phyloP scores from a whole-genome alignment of 2,113 vertebrate genomes.

The Geococcyx californianus region DNA sequence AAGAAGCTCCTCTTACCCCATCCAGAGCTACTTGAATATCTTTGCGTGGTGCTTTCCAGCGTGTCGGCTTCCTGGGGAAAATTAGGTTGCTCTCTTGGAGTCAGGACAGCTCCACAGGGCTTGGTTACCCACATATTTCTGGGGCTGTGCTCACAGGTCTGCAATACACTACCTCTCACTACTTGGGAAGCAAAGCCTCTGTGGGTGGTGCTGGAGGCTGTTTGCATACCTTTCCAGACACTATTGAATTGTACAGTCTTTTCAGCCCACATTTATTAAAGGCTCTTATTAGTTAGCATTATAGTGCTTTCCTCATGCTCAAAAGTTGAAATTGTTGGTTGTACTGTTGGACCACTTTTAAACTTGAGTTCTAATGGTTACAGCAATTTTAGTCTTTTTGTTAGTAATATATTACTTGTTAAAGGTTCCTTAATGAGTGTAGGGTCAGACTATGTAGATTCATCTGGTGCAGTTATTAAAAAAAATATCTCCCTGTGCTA shows the following conservation, averaged over 20 bases:
- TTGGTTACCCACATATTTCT: not conserved
- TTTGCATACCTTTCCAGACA: not conserved
- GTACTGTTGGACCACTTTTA: not conserved
- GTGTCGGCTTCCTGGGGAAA: not conserved
- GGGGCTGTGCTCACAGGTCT: not conserved
- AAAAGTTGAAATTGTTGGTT: not conserved
- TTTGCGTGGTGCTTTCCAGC: not conserved
- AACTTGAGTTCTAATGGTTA: not conserved
- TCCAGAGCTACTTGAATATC: not conserved
- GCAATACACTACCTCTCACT: not conserved
- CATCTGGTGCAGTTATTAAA: not conserved
- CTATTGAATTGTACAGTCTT: not conserved
- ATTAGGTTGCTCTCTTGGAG: not conserved
- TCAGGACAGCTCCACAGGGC: not conserved
- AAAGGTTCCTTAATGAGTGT: not conserved
- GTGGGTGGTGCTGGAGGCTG: not conserved
- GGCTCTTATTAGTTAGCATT: not conserved
- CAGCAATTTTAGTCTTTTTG: not conserved
- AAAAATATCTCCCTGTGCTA: not conserved
- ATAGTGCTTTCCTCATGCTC: not conserved
- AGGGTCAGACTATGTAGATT: not conserved
- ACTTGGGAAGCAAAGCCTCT: not conserved
- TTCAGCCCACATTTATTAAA: not conserved
- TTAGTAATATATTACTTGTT: not conserved
- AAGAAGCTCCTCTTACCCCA: not conserved